Evolutionary conservation across 2,888 invertebrate genomes (phyloP).

Genomic region (Leptopterna dolabrata): DNA sequence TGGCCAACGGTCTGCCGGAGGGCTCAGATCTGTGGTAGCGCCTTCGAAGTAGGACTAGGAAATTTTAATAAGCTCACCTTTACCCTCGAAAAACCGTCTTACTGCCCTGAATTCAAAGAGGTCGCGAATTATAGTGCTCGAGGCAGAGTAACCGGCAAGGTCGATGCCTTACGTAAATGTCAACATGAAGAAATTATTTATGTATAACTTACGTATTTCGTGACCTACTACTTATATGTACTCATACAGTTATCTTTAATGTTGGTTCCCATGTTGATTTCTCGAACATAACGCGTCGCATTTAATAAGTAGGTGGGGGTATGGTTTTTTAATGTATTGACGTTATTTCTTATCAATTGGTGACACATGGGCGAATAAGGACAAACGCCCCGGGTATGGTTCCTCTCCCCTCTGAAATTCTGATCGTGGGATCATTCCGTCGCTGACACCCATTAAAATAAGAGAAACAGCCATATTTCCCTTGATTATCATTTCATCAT

Average conservation of each 20-base stretch:
- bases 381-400: no score
- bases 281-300: no score
- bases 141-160: neutral
- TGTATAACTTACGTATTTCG: no score
- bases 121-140: neutral
- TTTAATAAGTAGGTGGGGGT: no score
- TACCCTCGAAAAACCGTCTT: neutral
- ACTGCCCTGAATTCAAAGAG: neutral
- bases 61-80: conserved; percentile 41
- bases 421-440: no score
- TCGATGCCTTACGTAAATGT: neutral
- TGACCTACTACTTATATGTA: neutral
- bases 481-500: no score
- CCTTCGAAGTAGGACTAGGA: neutral
- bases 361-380: no score
- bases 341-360: no score
- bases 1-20: neutral
- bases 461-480: no score
- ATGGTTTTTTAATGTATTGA: no score
- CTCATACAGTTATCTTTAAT: neutral
- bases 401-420: no score
- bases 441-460: no score
- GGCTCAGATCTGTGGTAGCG: conserved; percentile 6
- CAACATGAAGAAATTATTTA: neutral
- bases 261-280: neutral